Evolutionary conservation across 2,113 vertebrate genomes (phyloP), one percentile per base, ranked within the genome.

Genomic region (Tenrec ecaudatus): DNA sequence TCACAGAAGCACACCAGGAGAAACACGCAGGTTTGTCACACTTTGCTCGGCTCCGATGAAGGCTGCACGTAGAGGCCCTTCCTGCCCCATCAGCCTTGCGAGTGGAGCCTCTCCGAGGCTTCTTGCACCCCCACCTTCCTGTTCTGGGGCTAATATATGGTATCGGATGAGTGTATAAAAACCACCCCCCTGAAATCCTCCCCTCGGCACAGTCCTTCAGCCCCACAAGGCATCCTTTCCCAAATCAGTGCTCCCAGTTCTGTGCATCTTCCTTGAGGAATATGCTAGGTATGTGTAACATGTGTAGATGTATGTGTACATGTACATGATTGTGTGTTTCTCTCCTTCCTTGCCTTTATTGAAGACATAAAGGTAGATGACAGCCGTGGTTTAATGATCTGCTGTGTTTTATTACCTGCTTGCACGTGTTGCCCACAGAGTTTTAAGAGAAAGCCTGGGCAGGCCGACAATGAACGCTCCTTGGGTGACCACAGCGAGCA

Each of bases 361-460:
- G 86, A n/a, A 83, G 23, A 43, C 86, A 66, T 10, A 43, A 57
- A 57, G 82, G 16, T 80, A 6, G 43, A 29, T 88, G 57, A 73
- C 11, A 89, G 19, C 85, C 47, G 43, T 89, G 11, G 0, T 75
- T 3, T 82, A 15, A 69, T 4, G 1, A 31, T 38, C 36, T 43
- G 16, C 20, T 82, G 14, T n/a, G 29, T 73, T 87, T 62, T 82
- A 79, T 91, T 58, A 17, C 33, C 87, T 10, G 94, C 33, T 69
- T 66, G 8, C 68, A 17, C 87, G 0, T 92, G 33, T 62, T 29
- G 87, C 73, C 94, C 91, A 33, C 97, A 99, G 99, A 99, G 98
- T 97, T 99, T 99, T 96, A 99, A 99, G 96, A 98, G 99, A 91
- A 99, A 99, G 95, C 99, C 99, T 0, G 99, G 99, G 2, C 98